A percentile compares a stretch with the other conserved stretches of the same genome.
Conservation (phyloP, 2,113 vertebrate species). For the Helogale parvula region DNA sequence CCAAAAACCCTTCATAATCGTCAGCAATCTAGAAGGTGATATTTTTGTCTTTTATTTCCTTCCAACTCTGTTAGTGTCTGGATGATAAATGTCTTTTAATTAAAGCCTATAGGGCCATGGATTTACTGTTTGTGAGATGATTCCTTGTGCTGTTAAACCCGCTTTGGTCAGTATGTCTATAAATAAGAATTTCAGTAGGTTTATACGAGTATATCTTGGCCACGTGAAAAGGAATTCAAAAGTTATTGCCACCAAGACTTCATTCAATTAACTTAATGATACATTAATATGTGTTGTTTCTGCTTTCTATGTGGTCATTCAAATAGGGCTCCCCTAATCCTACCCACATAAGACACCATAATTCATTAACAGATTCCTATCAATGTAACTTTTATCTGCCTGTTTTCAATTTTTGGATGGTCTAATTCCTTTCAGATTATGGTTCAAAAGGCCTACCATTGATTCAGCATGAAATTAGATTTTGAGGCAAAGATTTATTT, state of each 20-base stretch:
- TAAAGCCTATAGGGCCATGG: neutral
- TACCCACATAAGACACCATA: neutral
- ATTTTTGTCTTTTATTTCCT: conserved; percentile 59
- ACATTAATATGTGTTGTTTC: neutral
- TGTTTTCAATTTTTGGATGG: conserved; percentile 52
- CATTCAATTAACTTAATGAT: conserved; percentile 12
- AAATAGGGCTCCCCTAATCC: neutral
- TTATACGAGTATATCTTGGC: neutral
- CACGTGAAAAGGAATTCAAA: conserved; percentile 67
- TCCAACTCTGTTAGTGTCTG: conserved; percentile 37
- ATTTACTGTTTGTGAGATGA: conserved; percentile 36
- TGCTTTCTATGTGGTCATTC: conserved; percentile 52
- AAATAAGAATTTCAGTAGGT: neutral
- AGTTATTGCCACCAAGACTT: neutral
- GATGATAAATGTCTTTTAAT: conserved; percentile 69
- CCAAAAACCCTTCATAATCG: neutral
- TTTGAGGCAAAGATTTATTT: conserved; percentile 53
- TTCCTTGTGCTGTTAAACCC: neutral
- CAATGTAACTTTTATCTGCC: conserved; percentile 62
- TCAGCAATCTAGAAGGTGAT: conserved; percentile 34
- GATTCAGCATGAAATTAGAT: conserved; percentile 63
- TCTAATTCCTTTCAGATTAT: conserved; percentile 55
- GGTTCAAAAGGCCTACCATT: conserved; percentile 31
- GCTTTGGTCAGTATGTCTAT: neutral
- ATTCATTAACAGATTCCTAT: conserved; percentile 67